Percentiles rank a stretch among this genome's conserved stretches.
These are phyloP conservation scores for Siniperca scherzeri DNA, from an alignment of 2,797 vertebrate genomes.

Conservation along the genomic window DNA sequence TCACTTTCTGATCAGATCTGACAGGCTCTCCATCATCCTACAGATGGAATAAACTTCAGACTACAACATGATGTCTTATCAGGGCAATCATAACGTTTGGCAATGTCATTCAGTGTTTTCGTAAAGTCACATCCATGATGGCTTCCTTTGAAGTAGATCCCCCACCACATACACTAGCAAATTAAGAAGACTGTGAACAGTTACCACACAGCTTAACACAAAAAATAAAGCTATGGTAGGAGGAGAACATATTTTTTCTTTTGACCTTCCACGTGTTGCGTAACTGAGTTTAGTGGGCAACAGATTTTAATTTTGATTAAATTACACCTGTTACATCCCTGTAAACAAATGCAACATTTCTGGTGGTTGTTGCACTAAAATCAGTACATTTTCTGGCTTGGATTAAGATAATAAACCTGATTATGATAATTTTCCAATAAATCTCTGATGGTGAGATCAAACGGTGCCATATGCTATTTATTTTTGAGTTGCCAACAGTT, in stretches of 20 bases:
- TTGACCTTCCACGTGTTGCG: constrained; percentile 61
- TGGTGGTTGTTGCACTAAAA: neutral
- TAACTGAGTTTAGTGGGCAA: constrained; percentile 42
- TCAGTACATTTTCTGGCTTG: neutral
- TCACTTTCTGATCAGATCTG: constrained; percentile 4
- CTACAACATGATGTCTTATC: constrained; percentile 35
- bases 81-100: constrained; percentile 53
- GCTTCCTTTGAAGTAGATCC: constrained; percentile 69
- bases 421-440: neutral
- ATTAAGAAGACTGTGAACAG: constrained; percentile 53
- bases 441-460: constrained; percentile 14
- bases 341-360: neutral
- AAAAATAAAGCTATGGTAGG: constrained; percentile 48
- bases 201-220: constrained; percentile 52
- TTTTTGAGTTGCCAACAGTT: neutral
- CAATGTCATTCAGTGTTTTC: constrained; percentile 52
- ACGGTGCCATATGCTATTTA: neutral
- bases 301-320: neutral
- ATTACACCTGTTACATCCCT: constrained; percentile 8
- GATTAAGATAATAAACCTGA: neutral
- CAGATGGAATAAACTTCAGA: constrained; percentile 5
- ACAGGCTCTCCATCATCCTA: constrained; percentile 7
- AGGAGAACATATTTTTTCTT: constrained; percentile 58
- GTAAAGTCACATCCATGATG: constrained; percentile 24
- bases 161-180: constrained; percentile 22